phyloP scores from a whole-genome alignment of 2,888 invertebrate genomes.

The Spodoptera picta region DNA sequence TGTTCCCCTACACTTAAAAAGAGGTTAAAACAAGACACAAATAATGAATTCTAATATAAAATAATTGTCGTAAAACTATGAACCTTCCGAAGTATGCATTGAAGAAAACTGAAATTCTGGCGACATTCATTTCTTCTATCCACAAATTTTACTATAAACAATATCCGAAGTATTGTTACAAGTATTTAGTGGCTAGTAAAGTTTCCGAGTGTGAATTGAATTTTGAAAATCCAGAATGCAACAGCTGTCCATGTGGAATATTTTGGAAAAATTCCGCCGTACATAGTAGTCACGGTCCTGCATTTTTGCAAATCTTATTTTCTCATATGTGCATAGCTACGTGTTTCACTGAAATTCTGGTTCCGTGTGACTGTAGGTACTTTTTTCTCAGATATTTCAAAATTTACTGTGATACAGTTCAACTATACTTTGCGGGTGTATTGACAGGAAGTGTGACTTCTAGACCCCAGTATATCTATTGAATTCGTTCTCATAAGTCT shows the following conservation, averaged over 20 bases:
- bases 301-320: conserved; percentile 66
- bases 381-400: conserved; percentile 14
- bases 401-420: neutral
- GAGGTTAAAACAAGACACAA: too few species aligned
- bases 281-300: conserved; percentile 20
- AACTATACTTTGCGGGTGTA: too few species aligned
- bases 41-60: too few species aligned
- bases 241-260: conserved; percentile 75
- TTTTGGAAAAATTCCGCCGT: conserved; percentile 68
- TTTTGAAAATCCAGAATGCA: conserved; percentile 66
- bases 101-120: too few species aligned
- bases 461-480: too few species aligned
- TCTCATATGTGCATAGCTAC: conserved; percentile 39
- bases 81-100: too few species aligned
- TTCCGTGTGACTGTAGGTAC: conserved; percentile 1
- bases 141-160: too few species aligned
- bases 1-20: too few species aligned
- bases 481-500: too few species aligned
- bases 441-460: too few species aligned
- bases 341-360: conserved; percentile 11
- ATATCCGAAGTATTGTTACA: neutral
- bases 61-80: too few species aligned
- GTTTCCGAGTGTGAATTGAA: conserved; percentile 59
- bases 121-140: too few species aligned
- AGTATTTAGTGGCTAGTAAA: conserved; percentile 21